A percentile compares a stretch with the other conserved stretches of the same genome.
Conservation (phyloP, 2,797 vertebrate species). For the Arnoldichthys spilopterus region DNA sequence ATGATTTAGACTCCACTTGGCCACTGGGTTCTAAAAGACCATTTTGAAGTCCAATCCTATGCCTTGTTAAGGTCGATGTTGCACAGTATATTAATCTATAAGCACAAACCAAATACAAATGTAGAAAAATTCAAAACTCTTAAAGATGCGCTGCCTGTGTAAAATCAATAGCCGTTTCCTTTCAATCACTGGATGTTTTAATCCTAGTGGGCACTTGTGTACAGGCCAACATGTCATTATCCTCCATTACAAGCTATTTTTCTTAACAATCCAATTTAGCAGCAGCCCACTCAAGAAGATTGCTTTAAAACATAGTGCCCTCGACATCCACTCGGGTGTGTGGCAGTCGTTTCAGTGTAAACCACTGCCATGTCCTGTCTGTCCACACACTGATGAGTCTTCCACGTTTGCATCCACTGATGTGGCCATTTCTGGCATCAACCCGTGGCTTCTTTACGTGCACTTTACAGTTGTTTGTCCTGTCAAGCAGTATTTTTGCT, state of each 20-base stretch:
- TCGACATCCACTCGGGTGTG: not conserved
- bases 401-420: not conserved
- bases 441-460: not conserved
- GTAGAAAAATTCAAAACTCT: too few species aligned
- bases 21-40: too few species aligned
- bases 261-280: not conserved
- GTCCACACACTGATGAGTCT: not conserved
- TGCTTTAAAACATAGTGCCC: slow-evolving; percentile 1
- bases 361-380: not conserved
- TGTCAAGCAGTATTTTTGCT: not conserved
- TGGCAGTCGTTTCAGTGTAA: not conserved
- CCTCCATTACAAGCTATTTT: not conserved
- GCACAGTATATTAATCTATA: too few species aligned
- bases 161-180: too few species aligned
- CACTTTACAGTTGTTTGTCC: slow-evolving; percentile 3
- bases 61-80: too few species aligned
- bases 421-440: not conserved
- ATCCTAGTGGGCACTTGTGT: not conserved
- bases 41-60: too few species aligned
- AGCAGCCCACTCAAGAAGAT: not conserved
- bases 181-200: too few species aligned
- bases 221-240: slow-evolving; percentile 8
- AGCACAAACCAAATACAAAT: too few species aligned
- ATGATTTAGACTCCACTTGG: too few species aligned
- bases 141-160: too few species aligned